A percentile compares a stretch with the other conserved stretches of the same genome.
Conservation (phyloP, 1,140 invertebrate genomes). For the Cheumatopsyche charites region DNA sequence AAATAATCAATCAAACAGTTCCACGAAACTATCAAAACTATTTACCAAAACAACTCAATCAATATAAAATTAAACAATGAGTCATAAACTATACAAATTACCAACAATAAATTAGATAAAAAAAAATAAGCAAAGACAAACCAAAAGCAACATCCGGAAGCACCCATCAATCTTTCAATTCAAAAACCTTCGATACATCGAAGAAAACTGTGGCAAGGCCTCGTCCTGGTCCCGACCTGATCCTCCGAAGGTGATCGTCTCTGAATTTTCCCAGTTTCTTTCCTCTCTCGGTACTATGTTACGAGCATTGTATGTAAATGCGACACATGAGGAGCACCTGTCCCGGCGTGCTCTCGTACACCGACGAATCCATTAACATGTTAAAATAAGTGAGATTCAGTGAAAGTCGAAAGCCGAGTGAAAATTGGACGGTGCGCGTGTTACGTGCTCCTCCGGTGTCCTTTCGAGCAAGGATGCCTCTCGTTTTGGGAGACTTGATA, state of each 20-base stretch:
- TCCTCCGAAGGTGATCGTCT: conserved; percentile 16
- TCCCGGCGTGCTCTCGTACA: conserved; percentile 9
- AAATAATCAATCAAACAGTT: no score
- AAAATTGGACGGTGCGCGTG: not conserved
- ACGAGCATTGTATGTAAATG: conserved; percentile 32
- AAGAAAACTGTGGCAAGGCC: conserved; percentile 19
- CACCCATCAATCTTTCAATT: not conserved
- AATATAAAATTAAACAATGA: no score
- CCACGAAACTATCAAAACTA: no score
- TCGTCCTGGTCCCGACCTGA: not conserved
- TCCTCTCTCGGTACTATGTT: no score
- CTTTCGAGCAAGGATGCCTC: no score
- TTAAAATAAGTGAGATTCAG: conserved; percentile 35
- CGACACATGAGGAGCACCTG: conserved; percentile 29
- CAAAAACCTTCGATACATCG: not conserved
- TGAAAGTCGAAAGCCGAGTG: conserved; percentile 31
- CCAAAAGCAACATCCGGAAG: not conserved
- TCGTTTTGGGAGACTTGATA: no score
- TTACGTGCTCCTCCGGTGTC: no score
- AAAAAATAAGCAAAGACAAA: no score
- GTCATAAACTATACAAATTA: no score
- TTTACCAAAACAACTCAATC: no score
- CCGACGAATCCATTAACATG: conserved; percentile 37
- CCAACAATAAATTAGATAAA: no score
- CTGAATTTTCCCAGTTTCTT: not conserved